Percentiles rank a stretch among this genome's conserved stretches.
Conservation (phyloP, 2,888 invertebrate genomes). For the Drosophila neonasuta region DNA sequence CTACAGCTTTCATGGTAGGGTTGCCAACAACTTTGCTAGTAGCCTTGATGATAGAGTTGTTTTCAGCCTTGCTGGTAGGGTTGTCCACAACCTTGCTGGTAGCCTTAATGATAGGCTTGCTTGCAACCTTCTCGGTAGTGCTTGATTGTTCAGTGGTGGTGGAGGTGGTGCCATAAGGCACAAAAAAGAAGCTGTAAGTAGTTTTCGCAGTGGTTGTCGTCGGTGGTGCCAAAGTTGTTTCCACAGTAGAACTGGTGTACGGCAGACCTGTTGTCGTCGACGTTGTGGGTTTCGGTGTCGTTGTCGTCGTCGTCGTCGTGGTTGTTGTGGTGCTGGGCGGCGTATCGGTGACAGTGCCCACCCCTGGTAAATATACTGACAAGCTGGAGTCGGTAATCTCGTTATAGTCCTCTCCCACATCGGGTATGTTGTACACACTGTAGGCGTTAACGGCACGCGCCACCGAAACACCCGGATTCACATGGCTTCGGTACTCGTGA, state of each 20-base stretch:
- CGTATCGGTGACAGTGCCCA: conserved; percentile 56
- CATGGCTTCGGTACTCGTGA: conserved; percentile 7
- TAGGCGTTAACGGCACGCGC: conserved; percentile 52
- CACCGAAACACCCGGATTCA: conserved; percentile 46
- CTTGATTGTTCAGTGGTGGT: not conserved
- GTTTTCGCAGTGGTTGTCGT: conserved; percentile 1
- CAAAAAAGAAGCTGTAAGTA: conserved; percentile 14
- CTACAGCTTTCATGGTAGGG: not conserved
- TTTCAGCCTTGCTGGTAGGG: not conserved
- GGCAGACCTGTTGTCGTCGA: conserved; percentile 3
- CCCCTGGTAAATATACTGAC: conserved; percentile 55
- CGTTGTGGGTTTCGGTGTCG: conserved; percentile 4
- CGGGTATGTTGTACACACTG: conserved; percentile 56
- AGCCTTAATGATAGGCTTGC: not conserved
- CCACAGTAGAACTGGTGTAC: not conserved
- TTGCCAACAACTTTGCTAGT: not conserved
- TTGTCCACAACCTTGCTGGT: not conserved
- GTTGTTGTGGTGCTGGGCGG: conserved; percentile 33
- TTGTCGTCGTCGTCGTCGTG: conserved; percentile 17
- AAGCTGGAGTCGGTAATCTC: conserved; percentile 48
- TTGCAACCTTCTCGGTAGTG: not conserved
- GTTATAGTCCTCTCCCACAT: conserved; percentile 55
- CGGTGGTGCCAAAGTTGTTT: not conserved
- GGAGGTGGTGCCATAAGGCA: conserved; percentile 8
- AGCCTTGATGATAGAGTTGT: not conserved